Evolutionary conservation across 2,113 vertebrate species (phyloP).

Genomic region (Pristiophorus japonicus): DNA sequence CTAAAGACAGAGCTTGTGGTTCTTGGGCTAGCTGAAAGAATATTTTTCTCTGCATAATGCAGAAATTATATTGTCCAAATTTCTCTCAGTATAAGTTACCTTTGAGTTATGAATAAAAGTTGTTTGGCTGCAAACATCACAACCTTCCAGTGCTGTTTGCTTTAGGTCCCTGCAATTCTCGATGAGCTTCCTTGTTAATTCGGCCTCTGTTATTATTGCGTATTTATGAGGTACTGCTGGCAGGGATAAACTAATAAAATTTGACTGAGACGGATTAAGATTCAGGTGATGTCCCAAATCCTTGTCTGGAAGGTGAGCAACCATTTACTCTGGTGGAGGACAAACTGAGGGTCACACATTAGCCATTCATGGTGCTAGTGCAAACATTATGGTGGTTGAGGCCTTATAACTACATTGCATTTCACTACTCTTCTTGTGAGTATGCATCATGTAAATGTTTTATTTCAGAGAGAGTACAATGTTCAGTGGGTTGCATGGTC

Average conservation of each 20-base stretch:
- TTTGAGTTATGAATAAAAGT: neutral
- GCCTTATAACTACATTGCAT: neutral
- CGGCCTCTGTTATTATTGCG: neutral
- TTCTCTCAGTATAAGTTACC: neutral
- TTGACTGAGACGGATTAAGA: neutral
- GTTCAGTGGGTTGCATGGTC: neutral
- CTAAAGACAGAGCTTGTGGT: neutral
- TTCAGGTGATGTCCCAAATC: neutral
- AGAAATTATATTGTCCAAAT: neutral
- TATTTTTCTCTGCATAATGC: neutral
- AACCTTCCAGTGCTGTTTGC: neutral
- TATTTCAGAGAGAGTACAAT: neutral
- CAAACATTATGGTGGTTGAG: neutral
- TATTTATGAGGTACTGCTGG: no score
- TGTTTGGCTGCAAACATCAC: neutral
- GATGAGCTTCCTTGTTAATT: neutral
- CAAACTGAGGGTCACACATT: neutral
- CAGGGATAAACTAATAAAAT: neutral
- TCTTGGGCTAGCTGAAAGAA: neutral
- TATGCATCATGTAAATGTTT: neutral
- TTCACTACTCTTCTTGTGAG: neutral
- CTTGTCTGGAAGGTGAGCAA: neutral
- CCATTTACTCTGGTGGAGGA: neutral
- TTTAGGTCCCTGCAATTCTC: neutral
- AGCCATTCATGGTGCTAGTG: neutral